Evolutionary conservation across 2,113 vertebrate species (phyloP), one percentile per base, ranked within the genome.

Genomic region (Leucosticte australis): DNA sequence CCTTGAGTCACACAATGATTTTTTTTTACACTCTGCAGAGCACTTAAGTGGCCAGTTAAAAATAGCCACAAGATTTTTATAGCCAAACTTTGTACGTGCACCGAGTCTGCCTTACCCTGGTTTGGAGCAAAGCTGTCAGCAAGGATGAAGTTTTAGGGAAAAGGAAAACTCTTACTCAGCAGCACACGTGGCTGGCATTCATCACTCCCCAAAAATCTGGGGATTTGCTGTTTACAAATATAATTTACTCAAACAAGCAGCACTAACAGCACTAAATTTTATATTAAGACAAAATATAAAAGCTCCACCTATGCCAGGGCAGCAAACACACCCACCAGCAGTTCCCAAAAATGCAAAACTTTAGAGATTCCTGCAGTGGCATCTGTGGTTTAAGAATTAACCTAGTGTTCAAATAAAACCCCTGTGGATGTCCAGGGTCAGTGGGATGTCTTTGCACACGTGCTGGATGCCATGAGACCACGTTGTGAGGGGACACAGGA

Each of bases 1-100:
- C 24, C 24, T 70, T 53, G 49, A 49, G 44, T 19, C 67, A 68
- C 37, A 11, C 3, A 0, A 1, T 20, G 1, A 0, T 60, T 76
- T 74, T 47, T 76, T 74, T 81, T 78, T 7, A 57, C 37, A 18
- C 13, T 11, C 13, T 7, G 3, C 4, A 53, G 5, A 33, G 27
- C 18, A 62, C 18, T 65, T 42, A 73, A 53, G 21, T 2, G 15
- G 23, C 21, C 42, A 56, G 20, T 50, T 24, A 2, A 28, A 69
- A 77, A 50, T 8, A 13, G 41, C 35, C 16, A 20, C 10, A 49
- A n/a, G 23, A 30, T 46, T 71, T 69, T 62, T 57, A 39, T 7
- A 13, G 57, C 4, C 42, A 69, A 33, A 50, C 19, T 53, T 35
- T 9, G 3, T 17, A 46, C 2, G 0, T 13, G 39, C 21, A 28